Conservation (phyloP, 2,113 vertebrate genomes). For the Dolichallabes microphthalmus region DNA sequence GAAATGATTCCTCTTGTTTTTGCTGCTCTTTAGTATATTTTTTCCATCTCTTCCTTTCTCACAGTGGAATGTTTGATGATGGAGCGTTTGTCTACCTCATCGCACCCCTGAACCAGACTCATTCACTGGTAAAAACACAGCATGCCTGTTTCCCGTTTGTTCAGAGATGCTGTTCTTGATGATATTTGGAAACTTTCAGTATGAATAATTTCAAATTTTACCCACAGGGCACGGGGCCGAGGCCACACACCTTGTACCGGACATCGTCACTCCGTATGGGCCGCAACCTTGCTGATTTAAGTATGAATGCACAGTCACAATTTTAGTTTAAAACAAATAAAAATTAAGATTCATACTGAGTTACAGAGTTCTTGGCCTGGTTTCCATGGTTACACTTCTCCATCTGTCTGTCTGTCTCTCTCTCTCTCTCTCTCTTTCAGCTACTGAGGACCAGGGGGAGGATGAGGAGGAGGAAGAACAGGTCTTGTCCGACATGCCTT, state of each 20-base stretch:
- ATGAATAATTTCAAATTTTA: slow-evolving; percentile 15
- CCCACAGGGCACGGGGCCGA: slow-evolving; percentile 67
- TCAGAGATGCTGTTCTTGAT: too few species aligned
- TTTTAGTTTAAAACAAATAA: too few species aligned
- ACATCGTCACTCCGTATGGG: slow-evolving; percentile 60
- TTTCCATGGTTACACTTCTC: slow-evolving; percentile 42
- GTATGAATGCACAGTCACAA: slow-evolving; percentile 43
- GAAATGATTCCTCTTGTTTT: slow-evolving; percentile 11
- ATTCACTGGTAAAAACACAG: slow-evolving; percentile 79
- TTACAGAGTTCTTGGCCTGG: slow-evolving; percentile 22
- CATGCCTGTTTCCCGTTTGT: neutral
- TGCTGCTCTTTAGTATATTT: neutral
- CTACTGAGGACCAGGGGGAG: slow-evolving; percentile 39
- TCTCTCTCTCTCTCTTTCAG: slow-evolving; percentile 52
- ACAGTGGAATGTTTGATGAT: slow-evolving; percentile 96
- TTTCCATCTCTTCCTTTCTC: slow-evolving; percentile 36
- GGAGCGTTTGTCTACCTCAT: slow-evolving; percentile 83
- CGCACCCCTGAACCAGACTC: slow-evolving; percentile 82
- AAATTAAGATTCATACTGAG: neutral
- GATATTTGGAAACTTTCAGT: neutral
- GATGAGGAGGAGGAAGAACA: slow-evolving; percentile 71
- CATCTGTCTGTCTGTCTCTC: slow-evolving; percentile 44
- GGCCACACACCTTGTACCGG: slow-evolving; percentile 69
- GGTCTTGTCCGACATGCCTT: slow-evolving; percentile 79
- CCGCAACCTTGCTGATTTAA: slow-evolving; percentile 57